phyloP scores from a whole-genome alignment of 2,113 vertebrate species.

The Irena cyanogastra region DNA sequence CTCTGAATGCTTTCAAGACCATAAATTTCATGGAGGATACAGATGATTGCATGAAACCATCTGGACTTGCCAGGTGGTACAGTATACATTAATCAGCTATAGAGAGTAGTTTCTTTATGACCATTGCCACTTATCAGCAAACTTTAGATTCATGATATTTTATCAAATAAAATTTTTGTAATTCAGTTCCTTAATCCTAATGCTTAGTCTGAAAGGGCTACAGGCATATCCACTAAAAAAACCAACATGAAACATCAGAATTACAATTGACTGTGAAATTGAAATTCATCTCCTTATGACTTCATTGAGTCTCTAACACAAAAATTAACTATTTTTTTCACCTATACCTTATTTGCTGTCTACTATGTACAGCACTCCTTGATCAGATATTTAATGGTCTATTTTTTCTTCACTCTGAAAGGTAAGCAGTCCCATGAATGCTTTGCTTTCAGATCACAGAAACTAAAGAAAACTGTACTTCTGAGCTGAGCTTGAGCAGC shows the following conservation, averaged over 20 bases:
- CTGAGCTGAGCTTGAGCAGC: not conserved
- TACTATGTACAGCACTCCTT: not conserved
- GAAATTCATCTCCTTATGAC: not conserved
- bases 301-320: not conserved
- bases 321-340: not conserved
- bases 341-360: not conserved
- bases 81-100: not conserved
- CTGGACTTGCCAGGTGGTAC: not conserved
- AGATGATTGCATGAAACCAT: not conserved
- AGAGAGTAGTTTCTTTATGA: not conserved
- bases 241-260: not conserved
- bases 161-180: not conserved
- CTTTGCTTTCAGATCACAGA: not conserved
- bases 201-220: not conserved
- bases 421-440: not conserved
- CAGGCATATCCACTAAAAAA: not conserved
- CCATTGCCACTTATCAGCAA: not conserved
- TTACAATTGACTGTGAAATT: not conserved
- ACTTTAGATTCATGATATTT: not conserved
- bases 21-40: not conserved
- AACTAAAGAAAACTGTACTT: not conserved
- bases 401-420: not conserved
- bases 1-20: not conserved
- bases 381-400: not conserved
- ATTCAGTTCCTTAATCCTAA: not conserved